Conservation (phyloP, 37 sponge, comb jelly and placozoan species). For the Oscarella lobularis region DNA sequence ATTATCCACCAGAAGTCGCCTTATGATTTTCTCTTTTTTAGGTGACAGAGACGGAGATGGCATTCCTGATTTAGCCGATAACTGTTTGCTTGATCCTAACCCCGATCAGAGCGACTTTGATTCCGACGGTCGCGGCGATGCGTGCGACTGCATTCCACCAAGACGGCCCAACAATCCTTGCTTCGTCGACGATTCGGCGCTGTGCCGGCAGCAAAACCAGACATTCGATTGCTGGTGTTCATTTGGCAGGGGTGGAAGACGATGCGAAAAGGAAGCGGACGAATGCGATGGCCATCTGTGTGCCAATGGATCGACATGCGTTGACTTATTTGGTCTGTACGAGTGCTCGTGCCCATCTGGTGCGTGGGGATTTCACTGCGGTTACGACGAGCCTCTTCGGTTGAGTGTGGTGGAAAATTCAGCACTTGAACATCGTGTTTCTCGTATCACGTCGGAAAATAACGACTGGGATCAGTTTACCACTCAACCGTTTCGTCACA, state of each 20-base stretch:
- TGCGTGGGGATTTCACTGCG: background rate
- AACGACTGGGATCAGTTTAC: background rate
- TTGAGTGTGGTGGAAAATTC: background rate
- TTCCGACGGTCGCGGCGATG: slow-evolving; percentile 4
- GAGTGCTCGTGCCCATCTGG: background rate
- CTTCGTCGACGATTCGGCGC: background rate
- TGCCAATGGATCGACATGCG: background rate
- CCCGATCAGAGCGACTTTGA: background rate
- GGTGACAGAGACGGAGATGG: background rate
- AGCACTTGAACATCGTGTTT: background rate
- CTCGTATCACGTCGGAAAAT: too few species aligned
- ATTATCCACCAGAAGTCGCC: too few species aligned
- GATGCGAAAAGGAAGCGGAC: background rate
- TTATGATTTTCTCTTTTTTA: background rate
- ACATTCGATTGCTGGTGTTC: background rate
- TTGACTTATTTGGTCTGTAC: background rate
- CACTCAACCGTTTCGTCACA: background rate
- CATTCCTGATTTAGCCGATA: background rate
- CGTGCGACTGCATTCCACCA: slow-evolving; percentile 9
- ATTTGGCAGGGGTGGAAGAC: background rate
- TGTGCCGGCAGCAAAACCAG: background rate
- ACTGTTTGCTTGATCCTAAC: background rate
- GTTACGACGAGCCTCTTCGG: too few species aligned
- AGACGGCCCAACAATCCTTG: background rate
- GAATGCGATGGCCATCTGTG: background rate